These are phyloP conservation scores for Epirrhoe tristata DNA, from an alignment of 2,888 invertebrate genomes.

Conservation along the genomic window DNA sequence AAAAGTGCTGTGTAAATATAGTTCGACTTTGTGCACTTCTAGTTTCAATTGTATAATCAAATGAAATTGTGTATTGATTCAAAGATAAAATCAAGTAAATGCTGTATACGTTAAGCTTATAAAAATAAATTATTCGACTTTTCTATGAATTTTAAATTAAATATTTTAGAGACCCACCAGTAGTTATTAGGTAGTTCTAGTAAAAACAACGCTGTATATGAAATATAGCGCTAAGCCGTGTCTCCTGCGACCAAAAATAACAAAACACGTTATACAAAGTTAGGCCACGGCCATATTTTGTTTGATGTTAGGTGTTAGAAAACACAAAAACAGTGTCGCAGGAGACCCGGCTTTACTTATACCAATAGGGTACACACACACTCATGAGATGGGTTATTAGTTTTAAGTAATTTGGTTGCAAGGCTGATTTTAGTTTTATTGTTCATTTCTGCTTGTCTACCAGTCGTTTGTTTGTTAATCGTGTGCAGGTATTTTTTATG, in stretches of 20 bases:
- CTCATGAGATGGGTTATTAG: slow-evolving; percentile 16
- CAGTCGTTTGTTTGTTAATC: not conserved
- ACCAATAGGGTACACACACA: slow-evolving; percentile 5
- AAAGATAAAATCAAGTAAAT: no score
- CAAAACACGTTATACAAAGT: no score
- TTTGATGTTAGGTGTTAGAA: no score
- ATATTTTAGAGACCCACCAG: not conserved
- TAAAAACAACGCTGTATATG: not conserved
- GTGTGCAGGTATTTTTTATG: not conserved
- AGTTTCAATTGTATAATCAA: not conserved
- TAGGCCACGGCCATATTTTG: no score
- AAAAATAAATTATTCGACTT: slow-evolving; percentile 1
- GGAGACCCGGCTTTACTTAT: no score
- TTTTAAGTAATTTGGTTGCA: slow-evolving; percentile 12
- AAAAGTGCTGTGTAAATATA: not conserved
- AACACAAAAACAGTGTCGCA: no score
- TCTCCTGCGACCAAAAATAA: no score
- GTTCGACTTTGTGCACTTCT: not conserved
- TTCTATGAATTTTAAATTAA: slow-evolving; percentile 6
- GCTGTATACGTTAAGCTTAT: no score
- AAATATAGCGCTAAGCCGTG: no score
- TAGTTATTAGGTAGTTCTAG: not conserved
- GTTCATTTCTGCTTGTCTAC: not conserved
- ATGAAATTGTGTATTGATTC: not conserved
- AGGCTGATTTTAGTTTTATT: slow-evolving; percentile 17